Evolutionary conservation across 2,888 invertebrate species (phyloP).

Genomic region (Trissonchulus latispiculum): DNA sequence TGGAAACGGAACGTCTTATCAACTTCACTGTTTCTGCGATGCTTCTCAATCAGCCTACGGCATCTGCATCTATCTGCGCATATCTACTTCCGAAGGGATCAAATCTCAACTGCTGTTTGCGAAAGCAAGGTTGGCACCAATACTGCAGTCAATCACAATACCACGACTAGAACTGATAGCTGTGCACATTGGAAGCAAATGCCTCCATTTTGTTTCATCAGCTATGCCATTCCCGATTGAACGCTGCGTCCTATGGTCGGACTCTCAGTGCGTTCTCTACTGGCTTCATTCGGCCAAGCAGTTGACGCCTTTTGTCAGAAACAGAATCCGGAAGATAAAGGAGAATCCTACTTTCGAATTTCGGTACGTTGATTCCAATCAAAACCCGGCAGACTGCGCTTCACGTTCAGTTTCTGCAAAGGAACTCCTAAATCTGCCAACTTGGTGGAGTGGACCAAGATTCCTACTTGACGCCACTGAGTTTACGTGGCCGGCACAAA

Average conservation of each 20-base stretch:
- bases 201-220: not conserved
- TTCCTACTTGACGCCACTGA: too few species aligned
- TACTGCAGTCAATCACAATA: conserved; percentile 6
- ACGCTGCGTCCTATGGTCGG: conserved; percentile 2
- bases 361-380: not conserved
- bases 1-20: conserved; percentile 4
- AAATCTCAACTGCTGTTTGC: conserved; percentile 9
- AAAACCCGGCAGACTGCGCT: too few species aligned
- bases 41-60: too few species aligned
- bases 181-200: conserved; percentile 11
- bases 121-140: conserved; percentile 14
- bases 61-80: too few species aligned
- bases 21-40: conserved; percentile 7
- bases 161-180: conserved; percentile 19
- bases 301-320: not conserved
- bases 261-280: conserved; percentile 16
- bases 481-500: too few species aligned
- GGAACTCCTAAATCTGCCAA: too few species aligned
- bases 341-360: not conserved
- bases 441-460: too few species aligned
- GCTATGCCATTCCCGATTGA: not conserved
- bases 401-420: too few species aligned
- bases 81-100: not conserved
- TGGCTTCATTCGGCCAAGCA: conserved; percentile 3
- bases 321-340: not conserved